These are phyloP conservation scores for Haemorhous mexicanus DNA, from an alignment of 2,113 vertebrate species.

Conservation along the genomic window DNA sequence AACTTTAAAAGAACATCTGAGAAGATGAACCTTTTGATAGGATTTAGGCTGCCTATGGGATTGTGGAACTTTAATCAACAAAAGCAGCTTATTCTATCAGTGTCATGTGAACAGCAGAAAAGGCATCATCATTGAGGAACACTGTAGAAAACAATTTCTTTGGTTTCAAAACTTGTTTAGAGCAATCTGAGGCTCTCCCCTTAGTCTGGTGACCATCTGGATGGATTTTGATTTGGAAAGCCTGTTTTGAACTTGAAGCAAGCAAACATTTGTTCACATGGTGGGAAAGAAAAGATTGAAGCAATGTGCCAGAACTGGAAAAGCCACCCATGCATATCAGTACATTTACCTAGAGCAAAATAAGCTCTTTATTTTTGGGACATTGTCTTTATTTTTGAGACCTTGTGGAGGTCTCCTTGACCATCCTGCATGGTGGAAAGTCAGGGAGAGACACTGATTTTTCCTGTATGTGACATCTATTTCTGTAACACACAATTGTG, in stretches of 20 bases:
- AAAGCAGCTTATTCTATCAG: conserved; percentile 69
- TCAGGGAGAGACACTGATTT: neutral
- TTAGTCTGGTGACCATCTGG: conserved; percentile 57
- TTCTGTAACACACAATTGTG: neutral
- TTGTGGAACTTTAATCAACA: conserved; percentile 64
- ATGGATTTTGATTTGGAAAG: conserved; percentile 48
- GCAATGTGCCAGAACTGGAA: conserved; percentile 1
- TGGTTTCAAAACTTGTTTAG: conserved; percentile 34
- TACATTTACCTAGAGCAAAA: conserved; percentile 32
- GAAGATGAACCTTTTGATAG: conserved; percentile 68
- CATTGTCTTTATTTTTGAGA: too few species aligned
- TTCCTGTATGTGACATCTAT: neutral
- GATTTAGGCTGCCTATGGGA: conserved; percentile 56
- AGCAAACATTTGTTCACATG: conserved; percentile 45
- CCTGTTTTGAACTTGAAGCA: conserved; percentile 33
- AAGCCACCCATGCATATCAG: neutral
- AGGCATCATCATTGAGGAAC: conserved; percentile 4
- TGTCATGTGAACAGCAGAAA: conserved; percentile 30
- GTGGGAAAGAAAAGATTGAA: neutral
- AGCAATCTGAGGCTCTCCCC: conserved; percentile 15
- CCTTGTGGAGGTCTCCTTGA: neutral
- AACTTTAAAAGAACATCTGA: conserved; percentile 66
- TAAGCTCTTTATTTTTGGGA: neutral
- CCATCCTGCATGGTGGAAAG: neutral
- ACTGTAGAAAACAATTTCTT: conserved; percentile 43